phyloP scores from a whole-genome alignment of 2,888 invertebrate genomes.

The Pandemis cinnamomeana region DNA sequence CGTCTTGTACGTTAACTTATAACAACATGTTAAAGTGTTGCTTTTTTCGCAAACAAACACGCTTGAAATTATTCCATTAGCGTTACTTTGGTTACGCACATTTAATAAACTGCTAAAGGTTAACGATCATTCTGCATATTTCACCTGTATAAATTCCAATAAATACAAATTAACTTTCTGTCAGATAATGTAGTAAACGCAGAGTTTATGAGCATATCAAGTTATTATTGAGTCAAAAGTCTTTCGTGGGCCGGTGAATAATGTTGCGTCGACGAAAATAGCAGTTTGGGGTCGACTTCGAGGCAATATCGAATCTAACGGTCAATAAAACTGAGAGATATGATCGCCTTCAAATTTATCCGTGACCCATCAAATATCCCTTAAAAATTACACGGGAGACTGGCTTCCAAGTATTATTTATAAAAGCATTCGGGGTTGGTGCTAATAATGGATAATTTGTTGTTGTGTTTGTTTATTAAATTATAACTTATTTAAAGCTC shows the following conservation, averaged over 20 bases:
- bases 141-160: not conserved
- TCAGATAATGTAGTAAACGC: conserved; percentile 24
- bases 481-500: not conserved
- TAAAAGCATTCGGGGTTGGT: conserved; percentile 12
- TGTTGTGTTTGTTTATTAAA: not conserved
- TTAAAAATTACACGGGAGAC: conserved; percentile 59
- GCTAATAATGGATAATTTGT: not conserved
- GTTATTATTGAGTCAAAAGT: conserved; percentile 44
- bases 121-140: not conserved
- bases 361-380: conserved; percentile 61
- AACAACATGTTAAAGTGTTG: not conserved
- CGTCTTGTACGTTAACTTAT: not conserved
- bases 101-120: no score
- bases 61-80: not conserved
- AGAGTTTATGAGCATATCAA: conserved; percentile 33
- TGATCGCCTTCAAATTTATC: conserved; percentile 64
- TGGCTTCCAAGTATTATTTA: conserved; percentile 40
- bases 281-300: conserved; percentile 47
- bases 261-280: conserved; percentile 51
- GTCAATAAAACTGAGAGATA: conserved; percentile 71
- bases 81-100: not conserved
- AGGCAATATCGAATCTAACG: conserved; percentile 64
- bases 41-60: no score
- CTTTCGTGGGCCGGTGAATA: conserved; percentile 47
- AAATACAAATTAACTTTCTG: not conserved